Evolutionary conservation across 1,140 invertebrate genomes (phyloP).

Genomic region (Adoxophyes honmai): DNA sequence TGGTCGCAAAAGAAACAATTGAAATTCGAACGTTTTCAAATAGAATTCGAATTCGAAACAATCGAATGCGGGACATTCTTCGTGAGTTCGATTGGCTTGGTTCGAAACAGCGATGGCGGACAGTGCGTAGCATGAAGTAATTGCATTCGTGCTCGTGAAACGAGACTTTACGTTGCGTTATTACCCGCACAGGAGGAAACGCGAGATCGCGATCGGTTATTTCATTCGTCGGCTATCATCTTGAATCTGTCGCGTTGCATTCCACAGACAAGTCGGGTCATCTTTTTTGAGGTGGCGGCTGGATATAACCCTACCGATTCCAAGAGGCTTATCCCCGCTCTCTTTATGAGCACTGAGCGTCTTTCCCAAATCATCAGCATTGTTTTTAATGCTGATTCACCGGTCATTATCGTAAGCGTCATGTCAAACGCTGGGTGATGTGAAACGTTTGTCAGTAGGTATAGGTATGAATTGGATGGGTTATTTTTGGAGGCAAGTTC

Average conservation of each 20-base stretch:
- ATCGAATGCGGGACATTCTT: slow-evolving; percentile 25
- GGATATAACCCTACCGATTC: slow-evolving; percentile 27
- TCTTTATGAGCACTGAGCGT: slow-evolving; percentile 24
- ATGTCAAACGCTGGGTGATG: slow-evolving; percentile 21
- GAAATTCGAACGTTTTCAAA: background rate
- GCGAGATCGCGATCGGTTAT: slow-evolving; percentile 31
- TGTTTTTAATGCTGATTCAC: slow-evolving; percentile 59
- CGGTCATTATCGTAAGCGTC: slow-evolving; percentile 34
- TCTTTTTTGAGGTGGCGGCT: slow-evolving; percentile 41
- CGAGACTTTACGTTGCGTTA: slow-evolving; percentile 42
- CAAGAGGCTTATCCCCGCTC: background rate
- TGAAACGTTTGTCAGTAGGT: too few relatives aligned
- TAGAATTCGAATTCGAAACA: background rate
- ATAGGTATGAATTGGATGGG: background rate
- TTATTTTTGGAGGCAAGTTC: background rate
- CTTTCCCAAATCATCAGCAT: slow-evolving; percentile 42
- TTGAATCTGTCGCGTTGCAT: slow-evolving; percentile 65
- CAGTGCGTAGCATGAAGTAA: slow-evolving; percentile 64
- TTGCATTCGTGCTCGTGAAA: slow-evolving; percentile 61
- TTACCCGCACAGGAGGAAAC: slow-evolving; percentile 50
- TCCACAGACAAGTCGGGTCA: slow-evolving; percentile 53
- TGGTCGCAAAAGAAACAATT: slow-evolving; percentile 3
- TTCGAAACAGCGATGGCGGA: slow-evolving; percentile 43
- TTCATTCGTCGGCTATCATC: slow-evolving; percentile 42
- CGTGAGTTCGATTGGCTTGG: too few relatives aligned